Evolutionary conservation across 2,888 invertebrate genomes (phyloP), one percentile per base, ranked within the genome.

Genomic region (Volucella zonaria): DNA sequence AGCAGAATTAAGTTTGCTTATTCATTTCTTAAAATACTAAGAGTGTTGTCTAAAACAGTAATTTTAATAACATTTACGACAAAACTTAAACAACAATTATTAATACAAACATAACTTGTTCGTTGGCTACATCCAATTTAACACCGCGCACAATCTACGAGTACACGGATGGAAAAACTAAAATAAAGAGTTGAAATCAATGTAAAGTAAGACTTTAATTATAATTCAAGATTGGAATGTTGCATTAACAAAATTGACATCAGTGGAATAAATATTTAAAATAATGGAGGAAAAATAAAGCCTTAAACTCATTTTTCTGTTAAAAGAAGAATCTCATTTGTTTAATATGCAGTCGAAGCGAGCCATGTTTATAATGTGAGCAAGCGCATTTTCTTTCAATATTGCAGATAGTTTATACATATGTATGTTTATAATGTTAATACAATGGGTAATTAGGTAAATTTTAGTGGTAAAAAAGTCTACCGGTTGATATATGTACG

Each of bases 401-500:
- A 51, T 61, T 77, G 45, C 73, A 67, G 61, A 73, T 67, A 45
- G 18, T 67, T 67, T 23, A 49, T 31, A 31, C 2, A 31, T 51
- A 6, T 54, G 23, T 77, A 51, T 14, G 14, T 56, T 58, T 66
- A 23, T 52, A 38, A 56, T 56, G 38, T 56, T 52, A 49, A 75
- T n/a, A 52, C 42, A 66, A 47, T 43, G n/a, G 62, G 18, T 23
- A 42, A 56, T 61, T 56, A 74, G 61, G 31, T 18, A 11, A 66
- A 31, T 74, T 67, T 49, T 2, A 42, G 42, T 61, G 52, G 45
- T 67, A 67, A 79, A 75, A 62, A 75, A 68, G 61, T 83, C 62
- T 76, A 77, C 80, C 87, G 85, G 68, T 87, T 85, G 86, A 82
- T 87, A 80, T 87, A 83, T 86, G 82, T 86, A 86, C 79, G 81